phyloP scores from a whole-genome alignment of 2,888 invertebrate species.

The Phaedon cochleariae region DNA sequence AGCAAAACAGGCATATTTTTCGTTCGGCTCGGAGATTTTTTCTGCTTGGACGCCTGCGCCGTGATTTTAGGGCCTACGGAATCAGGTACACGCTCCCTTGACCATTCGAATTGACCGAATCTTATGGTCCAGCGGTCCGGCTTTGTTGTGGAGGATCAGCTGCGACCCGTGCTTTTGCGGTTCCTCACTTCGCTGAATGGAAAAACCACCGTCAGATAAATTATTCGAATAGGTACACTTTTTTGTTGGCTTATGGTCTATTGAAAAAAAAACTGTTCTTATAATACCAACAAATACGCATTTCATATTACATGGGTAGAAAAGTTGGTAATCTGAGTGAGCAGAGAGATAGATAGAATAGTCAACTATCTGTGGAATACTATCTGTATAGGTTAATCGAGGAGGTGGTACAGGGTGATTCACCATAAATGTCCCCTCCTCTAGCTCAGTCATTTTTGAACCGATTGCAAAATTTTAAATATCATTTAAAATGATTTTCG shows the following conservation, averaged over 20 bases:
- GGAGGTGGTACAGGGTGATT: no score
- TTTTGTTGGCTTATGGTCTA: not conserved
- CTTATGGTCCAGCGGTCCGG: not conserved
- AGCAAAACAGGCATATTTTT: no score
- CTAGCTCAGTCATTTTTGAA: no score
- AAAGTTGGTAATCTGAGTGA: not conserved
- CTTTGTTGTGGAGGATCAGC: not conserved
- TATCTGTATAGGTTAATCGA: no score
- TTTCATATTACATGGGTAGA: not conserved
- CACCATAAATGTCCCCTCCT: no score
- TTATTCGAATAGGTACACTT: not conserved
- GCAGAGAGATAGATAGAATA: no score
- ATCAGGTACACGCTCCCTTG: constrained; percentile 29
- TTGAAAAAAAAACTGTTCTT: not conserved
- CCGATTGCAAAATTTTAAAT: no score
- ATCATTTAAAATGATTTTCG: no score
- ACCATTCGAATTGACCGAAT: constrained; percentile 6
- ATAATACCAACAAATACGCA: not conserved
- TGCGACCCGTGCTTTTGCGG: not conserved
- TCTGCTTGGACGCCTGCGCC: constrained; percentile 23
- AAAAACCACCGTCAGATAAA: not conserved
- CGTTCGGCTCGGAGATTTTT: not conserved
- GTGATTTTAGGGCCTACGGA: constrained; percentile 29
- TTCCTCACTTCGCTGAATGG: not conserved
- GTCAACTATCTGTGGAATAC: no score